Evolutionary conservation across 2,113 vertebrate genomes (phyloP), one percentile per base, ranked within the genome.

Genomic region (Ailurus styani): DNA sequence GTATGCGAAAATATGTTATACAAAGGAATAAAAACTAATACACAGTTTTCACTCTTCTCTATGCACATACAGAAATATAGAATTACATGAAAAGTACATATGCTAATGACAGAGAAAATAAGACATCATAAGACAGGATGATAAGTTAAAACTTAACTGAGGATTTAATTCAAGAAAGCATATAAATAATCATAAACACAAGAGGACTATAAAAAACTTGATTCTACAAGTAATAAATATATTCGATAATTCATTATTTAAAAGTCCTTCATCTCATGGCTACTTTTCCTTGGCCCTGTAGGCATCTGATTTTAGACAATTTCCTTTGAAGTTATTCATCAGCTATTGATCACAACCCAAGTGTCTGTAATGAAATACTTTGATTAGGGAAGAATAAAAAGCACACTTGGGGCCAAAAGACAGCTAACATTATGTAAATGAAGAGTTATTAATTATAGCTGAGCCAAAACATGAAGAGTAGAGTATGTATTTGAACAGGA

Each of bases 291-390:
- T 79, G 29, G 73, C 45, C 12, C 42, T 31, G 8, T 70, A 89
- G 12, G 7, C 47, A 73, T 94, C 45, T 79, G 72, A 94, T 95
- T 95, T 92, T 82, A 97, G 64, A 91, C n/a, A 55, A 62, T 87
- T 91, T 87, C 18, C 86, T 96, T 96, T 96, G 93, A 96, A 96
- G 47, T 97, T 91, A 83, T 79, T 95, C 86, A 94, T 97, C 78
- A 97, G 78, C 54, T 90, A 91, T 97, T 95, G 96, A 98, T 95
- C 95, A 95, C 50, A 96, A 31, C n/a, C 62, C 78, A 87, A 93
- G 83, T 87, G 50, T 17, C n/a, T 84, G 0, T 96, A 97, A 96
- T 84, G 50, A 96, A 95, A 93, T 62, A 78, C 86, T 97, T 91
- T 79, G 92, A 91, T 89, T 86, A 68, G 37, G 18, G 54, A 54